phyloP scores from a whole-genome alignment of 1,140 invertebrate species.

The Cyclargus thomasi region DNA sequence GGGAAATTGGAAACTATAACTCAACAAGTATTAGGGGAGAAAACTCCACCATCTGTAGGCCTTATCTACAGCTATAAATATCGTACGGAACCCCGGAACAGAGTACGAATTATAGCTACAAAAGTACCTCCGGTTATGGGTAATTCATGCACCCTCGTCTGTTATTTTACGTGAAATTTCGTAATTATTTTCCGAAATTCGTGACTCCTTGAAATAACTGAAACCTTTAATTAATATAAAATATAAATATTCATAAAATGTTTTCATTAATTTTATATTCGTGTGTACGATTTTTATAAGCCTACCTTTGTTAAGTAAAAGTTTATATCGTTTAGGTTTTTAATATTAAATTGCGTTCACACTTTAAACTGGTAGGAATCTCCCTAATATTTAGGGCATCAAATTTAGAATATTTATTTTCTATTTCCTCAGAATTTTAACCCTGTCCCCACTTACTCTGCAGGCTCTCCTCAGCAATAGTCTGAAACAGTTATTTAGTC shows the following conservation, averaged over 20 bases:
- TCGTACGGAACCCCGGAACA: slow-evolving; percentile 55
- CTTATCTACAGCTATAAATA: slow-evolving; percentile 71
- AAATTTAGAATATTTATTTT: too few relatives aligned
- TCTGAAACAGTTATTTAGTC: too few relatives aligned
- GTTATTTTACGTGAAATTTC: slow-evolving; percentile 63
- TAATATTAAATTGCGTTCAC: too few relatives aligned
- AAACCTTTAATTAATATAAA: slow-evolving; percentile 7
- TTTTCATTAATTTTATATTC: slow-evolving; percentile 12
- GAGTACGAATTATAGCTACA: slow-evolving; percentile 63
- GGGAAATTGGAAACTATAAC: slow-evolving; percentile 72
- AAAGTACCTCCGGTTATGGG: slow-evolving; percentile 66
- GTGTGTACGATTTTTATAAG: not conserved
- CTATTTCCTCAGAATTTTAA: too few relatives aligned
- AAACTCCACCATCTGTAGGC: slow-evolving; percentile 72
- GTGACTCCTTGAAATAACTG: slow-evolving; percentile 37
- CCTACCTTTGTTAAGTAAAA: not conserved
- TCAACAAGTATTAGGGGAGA: slow-evolving; percentile 72
- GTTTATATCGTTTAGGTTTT: not conserved
- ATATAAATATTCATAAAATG: slow-evolving; percentile 2
- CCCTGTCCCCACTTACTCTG: too few relatives aligned
- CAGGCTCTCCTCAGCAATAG: too few relatives aligned
- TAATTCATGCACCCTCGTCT: slow-evolving; percentile 68
- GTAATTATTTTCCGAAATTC: slow-evolving; percentile 58
- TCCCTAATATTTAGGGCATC: too few relatives aligned
- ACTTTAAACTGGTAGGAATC: too few relatives aligned